Evolutionary conservation across 2,888 invertebrate genomes (phyloP).

Genomic region (Sinohyriopsis cumingii): DNA sequence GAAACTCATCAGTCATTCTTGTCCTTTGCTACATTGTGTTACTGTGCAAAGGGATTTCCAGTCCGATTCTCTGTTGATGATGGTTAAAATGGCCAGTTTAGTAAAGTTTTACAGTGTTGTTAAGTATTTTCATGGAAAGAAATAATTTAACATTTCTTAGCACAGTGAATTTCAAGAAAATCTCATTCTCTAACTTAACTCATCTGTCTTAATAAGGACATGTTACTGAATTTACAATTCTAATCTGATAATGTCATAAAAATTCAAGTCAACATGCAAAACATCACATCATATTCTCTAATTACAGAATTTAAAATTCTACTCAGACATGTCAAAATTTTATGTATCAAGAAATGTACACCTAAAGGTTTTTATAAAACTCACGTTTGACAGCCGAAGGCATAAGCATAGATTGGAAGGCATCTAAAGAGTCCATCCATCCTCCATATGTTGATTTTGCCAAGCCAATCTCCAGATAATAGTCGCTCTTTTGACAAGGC

Average conservation of each 20-base stretch:
- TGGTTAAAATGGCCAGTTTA: too few species aligned
- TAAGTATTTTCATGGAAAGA: too few species aligned
- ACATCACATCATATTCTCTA: background rate
- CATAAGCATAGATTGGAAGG: conserved; percentile 96
- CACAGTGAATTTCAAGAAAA: background rate
- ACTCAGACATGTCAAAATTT: background rate
- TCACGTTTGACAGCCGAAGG: conserved; percentile 96
- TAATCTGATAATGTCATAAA: background rate
- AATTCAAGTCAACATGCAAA: background rate
- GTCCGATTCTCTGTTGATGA: too few species aligned
- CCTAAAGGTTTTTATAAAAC: conserved; percentile 57
- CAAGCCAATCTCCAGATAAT: conserved; percentile 81
- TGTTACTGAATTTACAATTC: too few species aligned
- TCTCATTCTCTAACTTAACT: too few species aligned
- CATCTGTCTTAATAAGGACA: too few species aligned
- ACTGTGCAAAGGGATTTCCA: too few species aligned
- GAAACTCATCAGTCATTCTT: too few species aligned
- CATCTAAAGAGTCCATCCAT: conserved; percentile 91
- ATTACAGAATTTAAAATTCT: background rate
- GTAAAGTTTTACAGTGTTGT: too few species aligned
- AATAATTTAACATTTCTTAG: background rate
- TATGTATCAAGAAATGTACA: too few species aligned
- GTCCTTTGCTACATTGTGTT: too few species aligned
- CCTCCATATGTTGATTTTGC: conserved; percentile 72
- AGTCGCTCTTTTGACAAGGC: conserved; percentile 68